phyloP scores from a whole-genome alignment of 92 coral and sea anemone genomes.

The Epizoanthus illoricatus region DNA sequence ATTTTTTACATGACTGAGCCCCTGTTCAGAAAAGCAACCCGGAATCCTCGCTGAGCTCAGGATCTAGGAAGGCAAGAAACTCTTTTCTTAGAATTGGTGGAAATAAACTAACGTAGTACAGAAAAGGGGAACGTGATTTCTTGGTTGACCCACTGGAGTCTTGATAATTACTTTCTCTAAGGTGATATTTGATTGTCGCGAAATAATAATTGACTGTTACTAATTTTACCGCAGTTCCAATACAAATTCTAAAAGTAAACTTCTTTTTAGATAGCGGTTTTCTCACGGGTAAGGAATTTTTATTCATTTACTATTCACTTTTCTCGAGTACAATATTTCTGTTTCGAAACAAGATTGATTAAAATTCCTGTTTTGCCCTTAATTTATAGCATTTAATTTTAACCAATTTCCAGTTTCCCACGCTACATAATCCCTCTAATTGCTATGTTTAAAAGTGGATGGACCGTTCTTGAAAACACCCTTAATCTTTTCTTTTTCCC shows the following conservation, averaged over 20 bases:
- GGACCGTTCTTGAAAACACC: conserved; percentile 27
- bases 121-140: not conserved
- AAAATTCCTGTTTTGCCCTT: not conserved
- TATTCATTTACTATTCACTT: not conserved
- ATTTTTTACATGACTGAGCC: not conserved
- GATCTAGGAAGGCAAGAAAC: no score
- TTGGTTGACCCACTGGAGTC: not conserved
- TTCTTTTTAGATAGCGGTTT: conserved; percentile 16
- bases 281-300: conserved; percentile 37
- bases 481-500: conserved; percentile 23
- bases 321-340: conserved; percentile 19
- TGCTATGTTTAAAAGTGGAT: conserved; percentile 17
- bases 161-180: conserved; percentile 15
- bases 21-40: no score
- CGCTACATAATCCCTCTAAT: conserved; percentile 35
- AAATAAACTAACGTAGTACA: no score
- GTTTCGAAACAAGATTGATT: conserved; percentile 23
- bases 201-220: conserved; percentile 26
- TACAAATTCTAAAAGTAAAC: not conserved
- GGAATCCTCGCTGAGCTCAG: no score
- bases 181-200: conserved; percentile 23
- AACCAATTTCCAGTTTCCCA: conserved; percentile 30
- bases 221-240: conserved; percentile 35
- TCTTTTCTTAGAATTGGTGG: no score
- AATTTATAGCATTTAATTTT: conserved; percentile 1